Conservation (phyloP, 2,797 vertebrate species). For the Cercopithecus petaurista region DNA sequence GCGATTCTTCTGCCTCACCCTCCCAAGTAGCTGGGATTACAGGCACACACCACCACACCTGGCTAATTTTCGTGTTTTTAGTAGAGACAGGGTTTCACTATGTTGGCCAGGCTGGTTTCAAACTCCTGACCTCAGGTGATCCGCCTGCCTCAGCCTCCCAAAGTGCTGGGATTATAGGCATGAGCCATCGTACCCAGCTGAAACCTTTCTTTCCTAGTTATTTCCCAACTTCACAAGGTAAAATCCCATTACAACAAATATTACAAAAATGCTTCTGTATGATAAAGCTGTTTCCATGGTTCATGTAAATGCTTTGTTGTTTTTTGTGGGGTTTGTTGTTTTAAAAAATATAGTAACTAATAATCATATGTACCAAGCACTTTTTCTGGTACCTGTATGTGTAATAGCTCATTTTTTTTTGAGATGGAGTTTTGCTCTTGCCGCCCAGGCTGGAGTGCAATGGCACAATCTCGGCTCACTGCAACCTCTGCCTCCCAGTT, state of each 20-base stretch:
- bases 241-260: slow-evolving; percentile 27
- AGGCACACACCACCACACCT: too few species aligned
- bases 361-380: not conserved
- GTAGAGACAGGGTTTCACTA: too few species aligned
- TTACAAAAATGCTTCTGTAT: slow-evolving; percentile 34
- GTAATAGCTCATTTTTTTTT: not conserved
- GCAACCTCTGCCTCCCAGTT: not conserved
- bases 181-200: too few species aligned
- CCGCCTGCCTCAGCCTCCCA: too few species aligned
- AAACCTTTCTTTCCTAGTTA: not conserved
- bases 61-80: too few species aligned
- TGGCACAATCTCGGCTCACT: not conserved
- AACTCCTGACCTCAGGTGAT: too few species aligned
- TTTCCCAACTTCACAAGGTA: slow-evolving; percentile 7
- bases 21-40: too few species aligned
- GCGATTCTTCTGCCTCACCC: too few species aligned
- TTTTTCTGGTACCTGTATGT: not conserved
- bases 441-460: not conserved
- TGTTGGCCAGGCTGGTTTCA: too few species aligned
- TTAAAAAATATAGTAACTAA: not conserved
- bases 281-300: slow-evolving; percentile 67
- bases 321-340: slow-evolving; percentile 51
- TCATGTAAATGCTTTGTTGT: slow-evolving; percentile 55
- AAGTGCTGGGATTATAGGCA: too few species aligned
- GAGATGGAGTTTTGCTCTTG: too few species aligned